A percentile compares a stretch with the other conserved stretches of the same genome.
Evolutionary conservation across 2,797 vertebrate species (phyloP).

Genomic region (Semaprochilodus insignis): DNA sequence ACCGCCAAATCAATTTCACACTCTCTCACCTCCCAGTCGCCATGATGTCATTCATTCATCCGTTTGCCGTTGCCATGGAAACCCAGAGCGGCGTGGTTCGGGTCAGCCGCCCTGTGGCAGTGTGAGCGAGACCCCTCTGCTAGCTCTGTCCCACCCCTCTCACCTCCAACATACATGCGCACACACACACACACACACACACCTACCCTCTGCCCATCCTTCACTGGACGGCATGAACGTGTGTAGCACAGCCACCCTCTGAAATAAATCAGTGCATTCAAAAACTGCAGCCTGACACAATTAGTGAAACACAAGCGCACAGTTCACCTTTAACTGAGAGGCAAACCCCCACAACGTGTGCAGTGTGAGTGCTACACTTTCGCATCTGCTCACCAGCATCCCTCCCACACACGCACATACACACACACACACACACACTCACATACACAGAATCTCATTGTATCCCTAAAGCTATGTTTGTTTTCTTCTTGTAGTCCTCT

Average conservation of each 20-base stretch:
- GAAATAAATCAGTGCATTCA: not conserved
- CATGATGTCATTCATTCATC: slow-evolving; percentile 94
- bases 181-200: slow-evolving; percentile 16
- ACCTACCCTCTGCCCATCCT: slow-evolving; percentile 31
- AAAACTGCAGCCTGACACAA: slow-evolving; percentile 5
- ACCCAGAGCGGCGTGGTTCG: slow-evolving; percentile 81
- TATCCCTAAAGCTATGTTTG: slow-evolving; percentile 31
- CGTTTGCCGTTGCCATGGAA: slow-evolving; percentile 90
- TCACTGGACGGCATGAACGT: not conserved
- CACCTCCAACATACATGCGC: slow-evolving; percentile 46
- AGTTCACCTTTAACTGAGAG: slow-evolving; percentile 16
- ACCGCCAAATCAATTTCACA: slow-evolving; percentile 95
- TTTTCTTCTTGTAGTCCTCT: slow-evolving; percentile 18
- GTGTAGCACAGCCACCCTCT: slow-evolving; percentile 37
- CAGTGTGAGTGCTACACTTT: not conserved
- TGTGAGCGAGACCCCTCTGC: slow-evolving; percentile 40
- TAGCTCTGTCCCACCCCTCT: slow-evolving; percentile 56
- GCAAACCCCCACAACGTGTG: slow-evolving; percentile 8
- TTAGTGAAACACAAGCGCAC: slow-evolving; percentile 7
- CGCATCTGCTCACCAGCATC: not conserved
- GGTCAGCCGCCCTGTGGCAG: slow-evolving; percentile 63
- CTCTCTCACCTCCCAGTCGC: slow-evolving; percentile 87
- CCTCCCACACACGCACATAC: slow-evolving; percentile 24
- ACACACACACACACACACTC: slow-evolving; percentile 28
- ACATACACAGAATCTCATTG: slow-evolving; percentile 17